Evolutionary conservation across 2,113 vertebrate genomes (phyloP).

Genomic region (Variabilichromis moorii): DNA sequence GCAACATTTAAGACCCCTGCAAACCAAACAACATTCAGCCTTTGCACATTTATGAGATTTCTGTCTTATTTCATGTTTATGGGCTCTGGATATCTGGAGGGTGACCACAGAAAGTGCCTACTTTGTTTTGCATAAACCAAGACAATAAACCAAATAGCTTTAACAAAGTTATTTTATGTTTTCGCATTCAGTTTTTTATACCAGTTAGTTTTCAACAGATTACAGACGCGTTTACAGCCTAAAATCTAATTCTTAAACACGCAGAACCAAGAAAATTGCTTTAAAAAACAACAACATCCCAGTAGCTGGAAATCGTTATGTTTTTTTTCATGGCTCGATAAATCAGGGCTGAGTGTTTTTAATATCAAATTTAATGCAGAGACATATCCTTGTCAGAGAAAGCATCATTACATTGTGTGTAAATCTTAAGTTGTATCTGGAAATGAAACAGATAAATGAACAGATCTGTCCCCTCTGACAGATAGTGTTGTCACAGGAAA

Average conservation of each 20-base stretch:
- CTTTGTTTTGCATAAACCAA: not conserved
- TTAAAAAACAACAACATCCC: not conserved
- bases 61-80: not conserved
- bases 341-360: not conserved
- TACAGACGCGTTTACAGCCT: not conserved
- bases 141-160: not conserved
- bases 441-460: not conserved
- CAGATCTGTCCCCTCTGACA: not conserved
- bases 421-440: not conserved
- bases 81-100: not conserved
- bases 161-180: not conserved
- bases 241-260: not conserved
- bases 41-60: not conserved
- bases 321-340: not conserved
- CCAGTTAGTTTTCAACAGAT: not conserved
- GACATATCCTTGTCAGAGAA: not conserved
- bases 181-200: not conserved
- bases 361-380: not conserved
- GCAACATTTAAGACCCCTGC: not conserved
- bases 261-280: not conserved
- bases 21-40: not conserved
- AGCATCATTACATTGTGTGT: not conserved
- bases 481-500: slow-evolving; percentile 4
- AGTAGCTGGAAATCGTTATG: not conserved
- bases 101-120: not conserved